Percentiles rank a stretch among this genome's conserved stretches.
Evolutionary conservation across 2,888 invertebrate species (phyloP).

Genomic region (Formica aserva): DNA sequence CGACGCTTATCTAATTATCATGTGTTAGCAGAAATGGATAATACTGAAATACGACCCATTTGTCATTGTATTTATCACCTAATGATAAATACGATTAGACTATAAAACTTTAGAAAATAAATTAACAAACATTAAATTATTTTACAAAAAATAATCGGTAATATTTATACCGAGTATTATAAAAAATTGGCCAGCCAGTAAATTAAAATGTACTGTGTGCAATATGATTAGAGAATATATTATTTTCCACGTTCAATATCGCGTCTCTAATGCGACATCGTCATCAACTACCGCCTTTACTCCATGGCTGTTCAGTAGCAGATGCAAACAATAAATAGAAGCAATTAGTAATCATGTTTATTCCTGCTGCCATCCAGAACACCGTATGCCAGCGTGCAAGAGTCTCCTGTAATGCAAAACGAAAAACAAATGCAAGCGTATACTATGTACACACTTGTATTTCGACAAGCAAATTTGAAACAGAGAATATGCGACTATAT

Average conservation of each 20-base stretch:
- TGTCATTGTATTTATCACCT: conserved; percentile 29
- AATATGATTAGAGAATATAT: conserved; percentile 77
- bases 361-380: conserved; percentile 92
- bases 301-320: conserved; percentile 91
- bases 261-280: conserved; percentile 74
- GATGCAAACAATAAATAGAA: conserved; percentile 93
- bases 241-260: conserved; percentile 74
- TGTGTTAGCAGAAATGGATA: conserved; percentile 17
- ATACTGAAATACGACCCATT: conserved; percentile 30
- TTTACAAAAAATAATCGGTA: not conserved
- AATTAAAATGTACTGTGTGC: conserved; percentile 75
- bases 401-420: conserved; percentile 88
- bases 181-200: not conserved
- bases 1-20: conserved; percentile 1
- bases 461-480: not conserved
- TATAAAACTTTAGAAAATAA: not conserved
- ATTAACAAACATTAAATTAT: conserved; percentile 1
- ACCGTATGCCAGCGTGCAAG: conserved; percentile 91
- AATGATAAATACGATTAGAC: conserved; percentile 13
- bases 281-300: conserved; percentile 84
- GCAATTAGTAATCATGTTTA: conserved; percentile 91
- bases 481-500: not conserved
- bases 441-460: conserved; percentile 39
- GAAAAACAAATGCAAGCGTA: not conserved
- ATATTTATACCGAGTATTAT: conserved; percentile 11